These are phyloP conservation scores for Pteropus alecto DNA, from an alignment of 2,113 vertebrate species.

Conservation along the genomic window DNA sequence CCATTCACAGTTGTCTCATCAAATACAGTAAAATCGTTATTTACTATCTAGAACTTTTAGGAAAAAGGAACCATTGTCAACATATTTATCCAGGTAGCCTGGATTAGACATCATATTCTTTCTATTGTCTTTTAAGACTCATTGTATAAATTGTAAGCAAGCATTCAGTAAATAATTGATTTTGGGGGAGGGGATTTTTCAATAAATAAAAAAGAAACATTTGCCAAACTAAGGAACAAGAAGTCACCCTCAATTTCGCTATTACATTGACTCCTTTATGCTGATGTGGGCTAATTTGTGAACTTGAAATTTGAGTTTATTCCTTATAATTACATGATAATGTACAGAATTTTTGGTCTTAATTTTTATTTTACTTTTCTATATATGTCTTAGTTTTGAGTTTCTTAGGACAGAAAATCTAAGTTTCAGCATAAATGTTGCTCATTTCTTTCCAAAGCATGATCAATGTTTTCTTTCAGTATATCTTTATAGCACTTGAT, in stretches of 20 bases:
- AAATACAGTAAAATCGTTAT: conserved; percentile 20
- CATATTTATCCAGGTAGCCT: neutral
- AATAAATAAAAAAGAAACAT: conserved; percentile 19
- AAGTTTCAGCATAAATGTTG: neutral
- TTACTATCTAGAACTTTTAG: conserved; percentile 35
- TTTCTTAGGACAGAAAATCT: conserved; percentile 29
- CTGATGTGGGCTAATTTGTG: conserved; percentile 39
- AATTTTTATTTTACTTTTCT: conserved; percentile 36
- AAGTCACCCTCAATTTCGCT: conserved; percentile 10
- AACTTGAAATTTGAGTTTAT: conserved; percentile 43
- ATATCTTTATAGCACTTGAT: conserved; percentile 23
- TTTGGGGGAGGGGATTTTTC: neutral
- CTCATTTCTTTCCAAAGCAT: conserved; percentile 42
- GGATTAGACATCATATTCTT: neutral
- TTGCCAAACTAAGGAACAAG: neutral
- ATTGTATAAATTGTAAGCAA: conserved; percentile 25
- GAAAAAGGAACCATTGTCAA: neutral
- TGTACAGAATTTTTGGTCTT: conserved; percentile 7
- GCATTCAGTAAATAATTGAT: conserved; percentile 16
- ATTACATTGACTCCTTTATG: neutral
- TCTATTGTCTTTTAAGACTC: conserved; percentile 10
- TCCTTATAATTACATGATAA: neutral
- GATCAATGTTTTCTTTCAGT: conserved; percentile 43
- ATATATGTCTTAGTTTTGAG: conserved; percentile 6
- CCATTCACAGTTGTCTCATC: neutral